Evolutionary conservation across 2,888 invertebrate species (phyloP), one percentile per base, ranked within the genome.

Genomic region (Cephus rjabovi): DNA sequence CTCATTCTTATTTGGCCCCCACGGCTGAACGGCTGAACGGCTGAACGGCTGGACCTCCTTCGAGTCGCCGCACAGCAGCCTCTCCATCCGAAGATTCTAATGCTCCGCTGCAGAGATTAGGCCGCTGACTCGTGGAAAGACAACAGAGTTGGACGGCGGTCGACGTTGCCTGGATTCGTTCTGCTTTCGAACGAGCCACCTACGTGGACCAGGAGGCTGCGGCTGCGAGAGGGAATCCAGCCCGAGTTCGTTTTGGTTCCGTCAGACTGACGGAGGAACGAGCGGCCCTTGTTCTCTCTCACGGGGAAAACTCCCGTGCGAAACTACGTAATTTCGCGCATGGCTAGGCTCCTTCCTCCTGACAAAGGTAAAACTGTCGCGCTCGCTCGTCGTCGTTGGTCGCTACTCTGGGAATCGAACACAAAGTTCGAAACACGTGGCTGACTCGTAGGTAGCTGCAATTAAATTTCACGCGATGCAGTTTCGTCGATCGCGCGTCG

Each of bases 261-360:
- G 15, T 40, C 40, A 15, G 40, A 15, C 40, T 40, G 40, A 40
- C 15, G 40, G 4, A 15, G 40, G 15, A 6, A 40, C 15, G 71
- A 15, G 71, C n/a, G 1, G n/a, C 30, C 71, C 31, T n/a, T 71
- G 71, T 71, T 71, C 15, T 15, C 71, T 71, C 71, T 33, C 30
- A 80, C 40, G 1, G 12, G 40, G 15, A 40, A 40, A 40, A 40
- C 40, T 40, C 40, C 79, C 78, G 79, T 76, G 75, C 85, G 82
- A 86, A 87, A 86, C 86, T 87, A 86, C 85, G 88, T 87, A 89
- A 89, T 89, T 89, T 89, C 87, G 87, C 88, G 89, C 84, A 83
- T 86, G 84, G 87, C 84, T 87, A 85, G 81, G 79, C 84, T 83
- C 81, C 78, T 79, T 82, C 79, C 79, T 81, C 80, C 77, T 82